Base-by-base conservation (phyloP, 2,113 vertebrate species). In the Gallinago media region DNA sequence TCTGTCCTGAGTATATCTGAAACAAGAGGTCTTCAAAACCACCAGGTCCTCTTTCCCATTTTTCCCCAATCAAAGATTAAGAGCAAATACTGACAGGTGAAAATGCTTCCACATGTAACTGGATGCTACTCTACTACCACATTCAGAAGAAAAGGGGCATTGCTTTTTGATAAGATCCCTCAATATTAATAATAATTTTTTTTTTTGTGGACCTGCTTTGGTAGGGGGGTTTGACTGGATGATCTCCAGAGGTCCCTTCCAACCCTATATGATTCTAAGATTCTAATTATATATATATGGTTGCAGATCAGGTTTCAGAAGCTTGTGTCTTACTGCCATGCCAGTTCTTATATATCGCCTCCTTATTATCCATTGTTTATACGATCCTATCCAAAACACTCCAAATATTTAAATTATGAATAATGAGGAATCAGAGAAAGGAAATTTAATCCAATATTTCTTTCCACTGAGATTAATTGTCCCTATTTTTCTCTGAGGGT, bases 381-480 rank as follows among this genome's bases (percentile, higher is more conserved):
- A 8, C 11, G 74, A 11, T 61, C 40, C 71, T 95, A 75, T 71
- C 77, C 70, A 92, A 92, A 95, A 72, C 32, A 55, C 19, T 71
- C 54, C 26, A 95, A 70, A 96, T 97, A 94, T 94, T 88, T 95
- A 94, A 95, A 94, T 84, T 66, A 94, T 94, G 71, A 98, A 88
- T 95, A 97, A 97, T 81, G 88, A 90, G 50, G 66, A 82, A n/a
- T 85, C 46, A 80, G 11, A 72, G 50, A 14, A 93, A 97, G 61
- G 65, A 94, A 94, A 94, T 94, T 56, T 77, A 83, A 31, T 68
- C 89, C 79, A 78, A 38, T 85, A 67, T 92, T 97, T 94, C 46
- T 92, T 89, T 92, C 92, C 40, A 96, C 89, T 95, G 73, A 95
- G 68, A 97, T 97, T 88, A 96, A 96, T 96, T 87, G 81, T 85